Evolutionary conservation across 2,888 invertebrate genomes (phyloP).

Genomic region (Cryptocheilus praepositus): DNA sequence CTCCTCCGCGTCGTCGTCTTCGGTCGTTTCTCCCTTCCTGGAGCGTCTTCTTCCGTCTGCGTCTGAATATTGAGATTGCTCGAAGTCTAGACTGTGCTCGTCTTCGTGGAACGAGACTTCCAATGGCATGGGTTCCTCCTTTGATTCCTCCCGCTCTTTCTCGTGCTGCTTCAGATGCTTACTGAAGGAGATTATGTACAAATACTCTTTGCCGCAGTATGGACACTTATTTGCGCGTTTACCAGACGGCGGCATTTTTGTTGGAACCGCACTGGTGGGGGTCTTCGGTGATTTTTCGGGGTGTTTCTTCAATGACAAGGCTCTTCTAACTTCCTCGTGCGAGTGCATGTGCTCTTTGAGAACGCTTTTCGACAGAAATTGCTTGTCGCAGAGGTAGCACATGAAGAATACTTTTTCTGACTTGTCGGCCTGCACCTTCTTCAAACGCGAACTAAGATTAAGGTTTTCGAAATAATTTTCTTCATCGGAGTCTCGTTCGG

Average conservation of each 20-base stretch:
- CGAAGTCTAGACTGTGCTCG: constrained; percentile 51
- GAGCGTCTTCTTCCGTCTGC: constrained; percentile 38
- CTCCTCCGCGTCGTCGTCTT: constrained; percentile 17
- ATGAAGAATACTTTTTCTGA: constrained; percentile 66
- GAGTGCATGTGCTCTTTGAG: constrained; percentile 72
- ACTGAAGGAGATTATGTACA: constrained; percentile 70
- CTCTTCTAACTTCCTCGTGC: constrained; percentile 68
- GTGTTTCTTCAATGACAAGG: constrained; percentile 55
- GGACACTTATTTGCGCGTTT: constrained; percentile 70
- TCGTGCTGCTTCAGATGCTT: constrained; percentile 72
- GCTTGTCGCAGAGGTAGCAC: constrained; percentile 70
- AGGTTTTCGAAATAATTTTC: constrained; percentile 72
- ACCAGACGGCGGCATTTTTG: constrained; percentile 62
- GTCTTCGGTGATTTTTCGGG: constrained; percentile 54
- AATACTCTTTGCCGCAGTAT: constrained; percentile 71
- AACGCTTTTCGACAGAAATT: constrained; percentile 68
- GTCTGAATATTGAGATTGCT: constrained; percentile 38
- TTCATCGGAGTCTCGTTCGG: constrained; percentile 61
- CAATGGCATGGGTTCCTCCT: constrained; percentile 49
- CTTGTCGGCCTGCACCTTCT: constrained; percentile 60
- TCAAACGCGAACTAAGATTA: constrained; percentile 69
- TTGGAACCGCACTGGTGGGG: not conserved
- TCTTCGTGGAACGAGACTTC: constrained; percentile 63
- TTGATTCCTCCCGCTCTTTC: constrained; percentile 55
- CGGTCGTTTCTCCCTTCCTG: constrained; percentile 29